Conservation (phyloP, 1,140 invertebrate species). For the Hestina assimilis region DNA sequence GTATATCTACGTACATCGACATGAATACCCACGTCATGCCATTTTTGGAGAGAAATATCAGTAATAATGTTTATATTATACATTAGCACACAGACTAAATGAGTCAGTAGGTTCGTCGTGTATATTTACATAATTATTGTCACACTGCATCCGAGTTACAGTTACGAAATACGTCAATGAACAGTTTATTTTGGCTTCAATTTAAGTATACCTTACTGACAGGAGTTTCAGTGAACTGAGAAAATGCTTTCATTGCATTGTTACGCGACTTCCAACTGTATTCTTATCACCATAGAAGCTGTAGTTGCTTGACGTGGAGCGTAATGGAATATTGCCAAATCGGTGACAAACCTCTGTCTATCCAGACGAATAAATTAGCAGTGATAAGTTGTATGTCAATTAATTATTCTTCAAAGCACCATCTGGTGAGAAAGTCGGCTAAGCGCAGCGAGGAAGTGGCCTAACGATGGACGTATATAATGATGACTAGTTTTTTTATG, state of each 20-base stretch:
- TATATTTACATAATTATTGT: conserved; percentile 56
- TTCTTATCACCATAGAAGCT: conserved; percentile 15
- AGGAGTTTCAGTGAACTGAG: conserved; percentile 54
- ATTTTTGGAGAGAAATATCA: conserved; percentile 19
- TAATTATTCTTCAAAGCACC: conserved; percentile 78
- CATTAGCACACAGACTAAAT: conserved; percentile 33
- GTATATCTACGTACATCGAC: no score
- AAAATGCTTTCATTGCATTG: conserved; percentile 37
- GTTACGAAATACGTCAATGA: conserved; percentile 67
- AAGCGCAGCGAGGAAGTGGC: conserved; percentile 52
- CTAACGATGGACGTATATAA: conserved; percentile 45
- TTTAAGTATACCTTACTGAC: conserved; percentile 65
- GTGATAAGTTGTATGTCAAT: conserved; percentile 78
- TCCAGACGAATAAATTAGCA: conserved; percentile 75
- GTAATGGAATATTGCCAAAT: conserved; percentile 67
- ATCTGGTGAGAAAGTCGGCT: conserved; percentile 63
- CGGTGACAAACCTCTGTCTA: conserved; percentile 69
- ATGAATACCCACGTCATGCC: not conserved
- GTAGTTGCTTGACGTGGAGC: conserved; percentile 17
- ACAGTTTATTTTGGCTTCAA: conserved; percentile 70
- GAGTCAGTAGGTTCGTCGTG: conserved; percentile 26
- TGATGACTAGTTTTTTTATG: conserved; percentile 25
- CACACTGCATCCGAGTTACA: conserved; percentile 38
- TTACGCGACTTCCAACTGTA: conserved; percentile 33
- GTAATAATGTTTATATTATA: conserved; percentile 31